These are phyloP conservation scores for Coenonympha arcania DNA, from an alignment of 2,888 invertebrate species.

Conservation along the genomic window DNA sequence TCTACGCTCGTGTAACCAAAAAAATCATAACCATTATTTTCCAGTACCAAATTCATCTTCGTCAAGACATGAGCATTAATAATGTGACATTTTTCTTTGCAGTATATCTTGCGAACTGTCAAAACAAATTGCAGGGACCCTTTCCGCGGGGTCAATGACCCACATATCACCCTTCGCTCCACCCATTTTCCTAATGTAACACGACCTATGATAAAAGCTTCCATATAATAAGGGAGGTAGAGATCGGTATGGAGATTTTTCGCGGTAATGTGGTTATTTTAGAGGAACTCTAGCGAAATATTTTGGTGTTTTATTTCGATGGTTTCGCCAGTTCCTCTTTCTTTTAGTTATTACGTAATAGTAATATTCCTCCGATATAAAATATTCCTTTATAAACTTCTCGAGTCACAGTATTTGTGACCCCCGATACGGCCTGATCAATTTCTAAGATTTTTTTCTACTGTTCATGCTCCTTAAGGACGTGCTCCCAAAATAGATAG, in stretches of 20 bases:
- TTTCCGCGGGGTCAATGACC: slow-evolving; percentile 25
- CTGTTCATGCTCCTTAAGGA: too few species aligned
- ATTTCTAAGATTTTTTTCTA: too few species aligned
- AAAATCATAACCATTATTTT: slow-evolving; percentile 1
- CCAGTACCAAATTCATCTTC: not conserved
- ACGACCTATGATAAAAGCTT: slow-evolving; percentile 30
- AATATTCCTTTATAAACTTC: too few species aligned
- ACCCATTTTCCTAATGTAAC: slow-evolving; percentile 30
- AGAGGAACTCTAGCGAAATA: not conserved
- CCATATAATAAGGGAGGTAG: slow-evolving; percentile 23
- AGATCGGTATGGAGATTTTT: slow-evolving; percentile 22
- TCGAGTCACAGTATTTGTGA: too few species aligned
- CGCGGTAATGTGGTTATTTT: slow-evolving; percentile 18
- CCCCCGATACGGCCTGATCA: too few species aligned
- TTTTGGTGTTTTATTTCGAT: not conserved
- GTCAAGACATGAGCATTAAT: slow-evolving; percentile 15
- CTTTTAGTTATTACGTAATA: too few species aligned
- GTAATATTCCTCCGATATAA: too few species aligned
- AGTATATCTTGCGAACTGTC: slow-evolving; percentile 22
- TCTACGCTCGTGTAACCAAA: not conserved
- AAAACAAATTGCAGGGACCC: slow-evolving; percentile 21
- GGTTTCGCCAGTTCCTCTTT: not conserved
- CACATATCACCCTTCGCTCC: slow-evolving; percentile 25
- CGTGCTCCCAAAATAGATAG: too few species aligned
- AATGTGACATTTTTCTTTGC: slow-evolving; percentile 15